Evolutionary conservation across 2,113 vertebrate genomes (phyloP), one percentile per base, ranked within the genome.

Genomic region (Petroica traversi): DNA sequence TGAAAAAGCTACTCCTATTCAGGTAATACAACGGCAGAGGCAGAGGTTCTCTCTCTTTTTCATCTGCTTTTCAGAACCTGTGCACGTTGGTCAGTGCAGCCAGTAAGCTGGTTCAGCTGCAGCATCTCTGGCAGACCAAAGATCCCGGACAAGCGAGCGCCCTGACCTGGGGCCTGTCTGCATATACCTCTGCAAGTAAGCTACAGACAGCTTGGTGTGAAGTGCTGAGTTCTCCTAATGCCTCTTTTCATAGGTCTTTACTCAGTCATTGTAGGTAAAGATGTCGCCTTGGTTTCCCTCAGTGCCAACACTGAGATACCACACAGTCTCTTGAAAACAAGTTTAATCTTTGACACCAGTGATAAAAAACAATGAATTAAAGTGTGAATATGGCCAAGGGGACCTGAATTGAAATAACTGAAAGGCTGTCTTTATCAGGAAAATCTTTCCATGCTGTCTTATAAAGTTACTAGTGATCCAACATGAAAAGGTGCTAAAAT

Each of bases 41-140:
- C 34, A 89, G 29, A 78, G 24, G 33, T 58, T 61, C 36, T 62
- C 74, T 75, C 38, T 52, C 52, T 25, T 87, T 77, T 67, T 36
- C 16, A 34, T 28, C 22, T 93, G 80, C 7, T 92, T 95, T 96
- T 49, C 95, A 99, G 99, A 99, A 99, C 81, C 62, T 99, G 31
- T 99, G 99, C 93, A 99, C 99, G 0, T 83, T 99, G 29, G 98
- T 99, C 95, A 99, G 99, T 23, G 99, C 98, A 0, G 97, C 98
- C 89, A 99, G 99, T 93, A 99, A 99, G 93, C 92, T 99, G 61
- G 98, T 97, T 7, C 99, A 99, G 96, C 99, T 99, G 71, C 98
- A 96, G 71, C 98, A 97, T 33, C 97, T 99, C 92, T 99, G 99
- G 99, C 95, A 95, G 92, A 97, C 98, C 1, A 98, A 95, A 63